These are phyloP conservation scores for Pantala flavescens DNA, from an alignment of 1,140 invertebrate species.

Conservation along the genomic window DNA sequence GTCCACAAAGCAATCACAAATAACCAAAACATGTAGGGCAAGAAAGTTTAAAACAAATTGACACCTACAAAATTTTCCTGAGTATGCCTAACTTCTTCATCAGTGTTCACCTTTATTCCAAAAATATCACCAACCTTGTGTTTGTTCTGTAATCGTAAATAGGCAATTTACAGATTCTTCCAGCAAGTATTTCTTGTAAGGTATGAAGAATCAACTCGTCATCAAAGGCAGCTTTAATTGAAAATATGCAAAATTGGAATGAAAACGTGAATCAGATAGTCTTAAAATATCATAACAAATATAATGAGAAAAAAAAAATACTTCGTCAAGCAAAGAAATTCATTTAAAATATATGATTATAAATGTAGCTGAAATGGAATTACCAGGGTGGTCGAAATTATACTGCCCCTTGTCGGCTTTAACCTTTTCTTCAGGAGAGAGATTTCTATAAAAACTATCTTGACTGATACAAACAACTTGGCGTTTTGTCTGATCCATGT, in stretches of 20 bases:
- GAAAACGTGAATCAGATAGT: no score
- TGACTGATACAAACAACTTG: conserved; percentile 91
- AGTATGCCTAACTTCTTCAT: no score
- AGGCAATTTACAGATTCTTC: conserved; percentile 76
- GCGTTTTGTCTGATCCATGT: conserved; percentile 76
- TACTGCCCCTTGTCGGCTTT: conserved; percentile 84
- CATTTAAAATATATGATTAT: background rate
- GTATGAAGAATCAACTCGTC: conserved; percentile 70
- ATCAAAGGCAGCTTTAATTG: conserved; percentile 86
- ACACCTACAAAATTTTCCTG: no score
- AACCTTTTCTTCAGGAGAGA: conserved; percentile 66
- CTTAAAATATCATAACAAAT: no score
- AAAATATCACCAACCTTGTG: conserved; percentile 51
- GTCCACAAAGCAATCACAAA: no score
- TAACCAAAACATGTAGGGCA: no score
- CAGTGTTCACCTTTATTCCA: conserved; percentile 13
- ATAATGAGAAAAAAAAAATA: conserved; percentile 11
- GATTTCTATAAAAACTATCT: conserved; percentile 88
- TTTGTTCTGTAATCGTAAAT: conserved; percentile 84
- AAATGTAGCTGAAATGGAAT: background rate
- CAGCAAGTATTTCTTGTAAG: conserved; percentile 67
- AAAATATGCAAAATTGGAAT: conserved; percentile 24
- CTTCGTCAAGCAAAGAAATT: background rate
- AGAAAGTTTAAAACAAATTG: no score
- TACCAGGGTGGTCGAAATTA: conserved; percentile 94